phyloP scores from a whole-genome alignment of 2,888 invertebrate species.

The Hemaris fuciformis region DNA sequence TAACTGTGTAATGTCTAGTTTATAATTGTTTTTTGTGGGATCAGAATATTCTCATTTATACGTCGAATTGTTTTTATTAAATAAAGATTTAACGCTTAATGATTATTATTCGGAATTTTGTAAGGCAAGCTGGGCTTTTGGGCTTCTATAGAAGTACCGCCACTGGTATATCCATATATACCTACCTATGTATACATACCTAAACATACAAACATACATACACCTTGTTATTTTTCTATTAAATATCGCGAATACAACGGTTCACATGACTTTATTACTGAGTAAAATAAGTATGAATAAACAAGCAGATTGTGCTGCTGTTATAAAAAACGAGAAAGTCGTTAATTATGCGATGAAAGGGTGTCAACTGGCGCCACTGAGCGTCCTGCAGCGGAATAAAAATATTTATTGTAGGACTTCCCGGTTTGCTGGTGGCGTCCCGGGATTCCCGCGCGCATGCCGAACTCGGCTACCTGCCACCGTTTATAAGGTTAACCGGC shows the following conservation, averaged over 20 bases:
- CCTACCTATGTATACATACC: no score
- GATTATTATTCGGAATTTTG: no score
- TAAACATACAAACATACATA: no score
- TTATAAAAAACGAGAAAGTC: conserved; percentile 29
- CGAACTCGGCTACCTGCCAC: conserved; percentile 41
- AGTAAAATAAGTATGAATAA: background rate
- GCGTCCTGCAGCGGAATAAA: conserved; percentile 30
- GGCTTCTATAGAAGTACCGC: no score
- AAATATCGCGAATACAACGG: background rate
- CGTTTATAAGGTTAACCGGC: conserved; percentile 32
- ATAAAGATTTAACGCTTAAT: no score
- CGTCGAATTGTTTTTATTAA: no score
- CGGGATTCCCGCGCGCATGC: conserved; percentile 47
- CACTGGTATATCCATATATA: no score
- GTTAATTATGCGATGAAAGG: conserved; percentile 34
- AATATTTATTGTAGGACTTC: conserved; percentile 57
- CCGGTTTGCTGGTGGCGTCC: conserved; percentile 35
- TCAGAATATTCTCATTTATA: no score
- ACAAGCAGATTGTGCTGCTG: background rate
- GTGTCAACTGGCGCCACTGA: conserved; percentile 17
- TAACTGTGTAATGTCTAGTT: no score
- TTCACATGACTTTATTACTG: background rate
- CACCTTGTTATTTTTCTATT: no score
- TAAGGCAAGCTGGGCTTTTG: no score
- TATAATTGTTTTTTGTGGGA: no score